These are phyloP conservation scores for Luffia ferchaultella DNA, from an alignment of 2,888 invertebrate species.

Conservation along the genomic window DNA sequence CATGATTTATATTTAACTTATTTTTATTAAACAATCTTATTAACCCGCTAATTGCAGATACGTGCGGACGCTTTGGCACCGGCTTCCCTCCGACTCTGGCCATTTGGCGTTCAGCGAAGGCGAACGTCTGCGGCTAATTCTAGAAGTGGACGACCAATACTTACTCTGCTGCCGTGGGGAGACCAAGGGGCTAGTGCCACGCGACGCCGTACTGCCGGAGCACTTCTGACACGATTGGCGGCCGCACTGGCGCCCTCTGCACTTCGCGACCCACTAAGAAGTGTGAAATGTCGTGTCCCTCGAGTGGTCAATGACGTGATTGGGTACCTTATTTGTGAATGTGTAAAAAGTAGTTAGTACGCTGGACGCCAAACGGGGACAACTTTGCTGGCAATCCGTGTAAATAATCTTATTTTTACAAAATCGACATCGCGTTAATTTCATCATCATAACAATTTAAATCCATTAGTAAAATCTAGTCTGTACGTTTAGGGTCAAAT, in stretches of 20 bases:
- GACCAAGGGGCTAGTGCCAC: constrained; percentile 79
- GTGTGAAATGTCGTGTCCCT: too few relatives aligned
- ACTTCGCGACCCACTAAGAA: not conserved
- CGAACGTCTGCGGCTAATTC: constrained; percentile 74
- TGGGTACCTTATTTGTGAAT: not conserved
- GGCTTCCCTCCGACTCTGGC: constrained; percentile 79
- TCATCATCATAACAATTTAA: constrained; percentile 36
- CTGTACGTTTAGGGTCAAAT: constrained; percentile 55
- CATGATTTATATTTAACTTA: too few relatives aligned
- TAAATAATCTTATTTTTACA: constrained; percentile 14
- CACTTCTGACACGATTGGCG: constrained; percentile 59
- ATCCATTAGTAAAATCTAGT: constrained; percentile 63
- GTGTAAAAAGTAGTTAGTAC: not conserved
- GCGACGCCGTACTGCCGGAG: constrained; percentile 70
- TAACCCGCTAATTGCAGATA: too few relatives aligned
- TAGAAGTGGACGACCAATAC: constrained; percentile 81
- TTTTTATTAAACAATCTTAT: too few relatives aligned
- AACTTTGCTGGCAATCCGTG: constrained; percentile 5
- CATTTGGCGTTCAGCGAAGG: constrained; percentile 82
- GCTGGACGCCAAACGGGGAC: not conserved
- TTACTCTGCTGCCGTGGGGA: constrained; percentile 78
- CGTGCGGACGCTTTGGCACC: constrained; percentile 77
- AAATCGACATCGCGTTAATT: constrained; percentile 27
- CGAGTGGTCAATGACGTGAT: not conserved
- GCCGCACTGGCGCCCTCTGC: constrained; percentile 50